Evolutionary conservation across 35 echinoderm and acorn worm species (phyloP), one percentile per base, ranked within the genome.

Genomic region (Apostichopus californicus): DNA sequence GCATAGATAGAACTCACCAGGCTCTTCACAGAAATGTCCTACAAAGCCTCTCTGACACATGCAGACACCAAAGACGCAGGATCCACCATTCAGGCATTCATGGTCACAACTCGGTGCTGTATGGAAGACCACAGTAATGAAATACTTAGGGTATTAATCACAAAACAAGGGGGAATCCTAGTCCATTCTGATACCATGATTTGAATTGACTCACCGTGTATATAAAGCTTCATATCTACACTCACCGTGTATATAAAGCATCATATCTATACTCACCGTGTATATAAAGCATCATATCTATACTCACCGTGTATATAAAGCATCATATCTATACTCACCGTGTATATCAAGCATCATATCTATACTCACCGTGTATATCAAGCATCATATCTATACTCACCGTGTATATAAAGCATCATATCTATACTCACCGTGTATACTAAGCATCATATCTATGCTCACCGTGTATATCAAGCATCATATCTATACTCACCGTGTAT

Each of bases 81-180:
- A 61, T 13, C 96, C 96, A 77, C 92, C 92, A 90, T 98, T 98
- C 10, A 95, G 87, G 65, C 96, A 98, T 14, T 90, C 90, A 1
- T 25, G 54, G 13, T 90, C 64, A 92, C 96, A 98, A 26, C 84
- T 77, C 15, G 95, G 95, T 86, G 94, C 95, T 95, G 78, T 81
- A 81, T 0, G 20, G 71, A 75, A 75, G 20, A n/a, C 34, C 3
- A 46, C 34, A 46, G 34, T 46, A 46, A 46, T 46, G 0, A 46
- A 46, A 0, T 46, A 46, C 0, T 46, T 46, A 46, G 34, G 34
- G 34, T 46, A 46, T 46, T 46, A 46, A 46, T 46, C 34, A 46
- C 34, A 34, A 34, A 2, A 34, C 28, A 46, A 46, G 34, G 0
- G 34, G 34, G 34, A 46, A 46, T 46, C 2, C 34, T 46, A 46